Evolutionary conservation across 2,888 invertebrate species (phyloP), one percentile per base, ranked within the genome.

Genomic region (Balanococcus diminutus): DNA sequence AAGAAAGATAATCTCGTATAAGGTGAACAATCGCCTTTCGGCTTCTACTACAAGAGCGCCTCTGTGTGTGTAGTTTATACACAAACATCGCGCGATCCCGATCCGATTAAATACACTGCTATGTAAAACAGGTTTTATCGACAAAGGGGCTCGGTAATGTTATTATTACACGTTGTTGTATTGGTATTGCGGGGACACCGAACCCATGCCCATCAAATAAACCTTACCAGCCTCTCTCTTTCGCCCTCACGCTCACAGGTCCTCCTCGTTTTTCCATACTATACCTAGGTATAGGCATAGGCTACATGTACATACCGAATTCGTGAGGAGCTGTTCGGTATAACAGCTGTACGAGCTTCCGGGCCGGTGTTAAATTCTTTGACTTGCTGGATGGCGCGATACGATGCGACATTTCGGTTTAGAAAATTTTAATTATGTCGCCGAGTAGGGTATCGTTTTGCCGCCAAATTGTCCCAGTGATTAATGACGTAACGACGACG

Each of bases 121-220:
- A 79, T 79, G 75, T 79, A 79, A 79, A 79, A 79, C 75, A 79
- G 75, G 75, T 79, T 79, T 79, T 79, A 79, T 79, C 75, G 75
- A 79, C 75, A 79, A 79, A 79, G 36, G 75, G 75, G 75, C 36
- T 79, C 75, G 75, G 75, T 79, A 79, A 79, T 79, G 75, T 79
- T 79, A 79, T 79, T 79, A 79, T 79, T 79, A 79, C 75, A 79
- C 36, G 75, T 36, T 72, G 72, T 72, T 79, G 75, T 79, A 79
- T 79, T 36, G 75, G 75, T 79, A 79, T 79, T 79, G 75, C 75
- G 75, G 75, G 75, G 75, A 79, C 75, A 79, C 32, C 75, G 75
- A 79, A 79, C 75, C 36, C 75, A 79, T 31, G 19, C 75, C 75
- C 75, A 79, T 31, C 75, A 79, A 79, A 79, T 79, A 79, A 36